A percentile compares a stretch with the other conserved stretches of the same genome.
Conservation (phyloP, 1,140 invertebrate genomes). For the Lepidurus apus region DNA sequence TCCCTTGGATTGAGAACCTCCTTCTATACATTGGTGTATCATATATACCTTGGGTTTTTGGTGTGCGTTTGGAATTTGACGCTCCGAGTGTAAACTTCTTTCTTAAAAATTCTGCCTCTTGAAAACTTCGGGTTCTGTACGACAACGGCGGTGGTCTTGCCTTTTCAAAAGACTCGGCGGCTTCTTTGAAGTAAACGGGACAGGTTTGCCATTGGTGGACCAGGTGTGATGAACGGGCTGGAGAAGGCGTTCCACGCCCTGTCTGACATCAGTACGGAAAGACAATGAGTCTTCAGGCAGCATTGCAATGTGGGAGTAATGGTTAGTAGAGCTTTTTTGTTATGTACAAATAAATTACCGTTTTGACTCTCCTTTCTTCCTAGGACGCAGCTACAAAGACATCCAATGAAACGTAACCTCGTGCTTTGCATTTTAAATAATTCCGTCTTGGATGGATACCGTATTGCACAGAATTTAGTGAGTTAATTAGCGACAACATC, state of each 20-base stretch:
- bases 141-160: conserved; percentile 17
- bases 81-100: neutral
- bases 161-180: conserved; percentile 18
- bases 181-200: conserved; percentile 14
- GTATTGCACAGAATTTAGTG: neutral
- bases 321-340: conserved; percentile 1
- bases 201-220: conserved; percentile 17
- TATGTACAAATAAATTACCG: conserved; percentile 5
- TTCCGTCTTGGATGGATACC: neutral
- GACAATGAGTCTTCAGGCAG: conserved; percentile 5
- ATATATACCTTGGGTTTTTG: neutral
- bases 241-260: conserved; percentile 20
- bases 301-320: conserved; percentile 9
- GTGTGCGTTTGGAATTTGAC: neutral
- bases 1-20: neutral
- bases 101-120: conserved; percentile 2
- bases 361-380: conserved; percentile 6
- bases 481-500: conserved; percentile 15
- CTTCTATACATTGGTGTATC: neutral
- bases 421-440: conserved; percentile 3
- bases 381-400: neutral
- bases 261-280: neutral
- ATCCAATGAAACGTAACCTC: neutral
- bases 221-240: conserved; percentile 20
- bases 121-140: neutral